Conservation (phyloP, 2,888 invertebrate species). For the Oscheius myriophilus region DNA sequence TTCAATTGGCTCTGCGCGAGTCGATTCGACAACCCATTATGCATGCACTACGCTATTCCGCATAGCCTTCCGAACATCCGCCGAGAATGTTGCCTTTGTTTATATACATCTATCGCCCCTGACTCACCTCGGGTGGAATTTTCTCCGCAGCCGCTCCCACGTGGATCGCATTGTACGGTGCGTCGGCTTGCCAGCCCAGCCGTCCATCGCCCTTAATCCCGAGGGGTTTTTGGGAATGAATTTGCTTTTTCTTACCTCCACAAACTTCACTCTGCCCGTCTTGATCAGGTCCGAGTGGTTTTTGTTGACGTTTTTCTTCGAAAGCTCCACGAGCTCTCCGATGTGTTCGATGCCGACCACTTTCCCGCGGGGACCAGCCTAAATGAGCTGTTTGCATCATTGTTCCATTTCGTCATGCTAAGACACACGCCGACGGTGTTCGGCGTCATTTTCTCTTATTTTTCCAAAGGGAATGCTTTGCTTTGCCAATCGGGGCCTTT, state of each 20-base stretch:
- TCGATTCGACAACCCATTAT: constrained; percentile 22
- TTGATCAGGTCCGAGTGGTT: constrained; percentile 81
- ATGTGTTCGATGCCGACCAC: constrained; percentile 92
- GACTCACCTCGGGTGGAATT: constrained; percentile 72
- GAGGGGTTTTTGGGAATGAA: background rate
- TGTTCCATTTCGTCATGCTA: too few relatives aligned
- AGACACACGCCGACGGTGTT: background rate
- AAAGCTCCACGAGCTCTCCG: constrained; percentile 81
- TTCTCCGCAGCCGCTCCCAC: constrained; percentile 70
- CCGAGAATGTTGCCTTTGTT: background rate
- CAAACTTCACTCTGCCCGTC: constrained; percentile 76
- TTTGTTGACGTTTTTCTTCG: constrained; percentile 81
- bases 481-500: too few relatives aligned
- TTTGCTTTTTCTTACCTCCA: constrained; percentile 41
- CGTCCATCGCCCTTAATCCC: constrained; percentile 83
- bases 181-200: constrained; percentile 80
- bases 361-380: constrained; percentile 78
- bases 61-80: constrained; percentile 24
- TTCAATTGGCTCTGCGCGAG: constrained; percentile 24
- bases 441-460: background rate
- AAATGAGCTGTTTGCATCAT: constrained; percentile 25
- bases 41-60: constrained; percentile 19
- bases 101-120: too few relatives aligned
- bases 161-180: constrained; percentile 91
- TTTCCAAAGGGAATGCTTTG: too few relatives aligned